Percentiles rank a stretch among this genome's conserved stretches.
Evolutionary conservation across 2,797 vertebrate genomes (phyloP).

Genomic region (Aulostomus chinensis): DNA sequence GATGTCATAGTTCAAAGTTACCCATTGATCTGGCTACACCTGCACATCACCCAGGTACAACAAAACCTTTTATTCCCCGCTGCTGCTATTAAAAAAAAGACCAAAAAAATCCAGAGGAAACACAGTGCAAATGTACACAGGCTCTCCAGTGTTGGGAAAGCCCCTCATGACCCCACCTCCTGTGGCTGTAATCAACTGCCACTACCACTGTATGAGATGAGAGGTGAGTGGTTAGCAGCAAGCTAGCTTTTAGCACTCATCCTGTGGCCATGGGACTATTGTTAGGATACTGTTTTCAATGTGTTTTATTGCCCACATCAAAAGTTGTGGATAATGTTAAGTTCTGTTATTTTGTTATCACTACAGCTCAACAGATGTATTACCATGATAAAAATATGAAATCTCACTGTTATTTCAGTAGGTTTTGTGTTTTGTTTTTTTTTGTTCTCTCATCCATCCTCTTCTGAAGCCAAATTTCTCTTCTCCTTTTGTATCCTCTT

Average conservation of each 20-base stretch:
- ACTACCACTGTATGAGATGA: slow-evolving; percentile 56
- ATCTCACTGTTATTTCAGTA: too few species aligned
- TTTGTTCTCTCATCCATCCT: too few species aligned
- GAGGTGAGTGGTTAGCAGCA: slow-evolving; percentile 45
- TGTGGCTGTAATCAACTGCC: slow-evolving; percentile 55
- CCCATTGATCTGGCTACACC: not conserved
- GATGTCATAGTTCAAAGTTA: not conserved
- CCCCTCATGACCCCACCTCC: slow-evolving; percentile 57
- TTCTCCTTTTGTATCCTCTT: too few species aligned
- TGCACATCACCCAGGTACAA: not conserved
- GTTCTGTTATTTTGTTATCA: too few species aligned
- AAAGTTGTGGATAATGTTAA: too few species aligned
- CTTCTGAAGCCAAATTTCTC: too few species aligned
- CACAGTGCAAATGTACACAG: slow-evolving; percentile 35
- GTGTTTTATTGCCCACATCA: too few species aligned
- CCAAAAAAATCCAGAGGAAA: not conserved
- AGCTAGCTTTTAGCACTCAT: slow-evolving; percentile 25
- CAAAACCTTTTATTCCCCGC: not conserved
- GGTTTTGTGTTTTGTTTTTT: too few species aligned
- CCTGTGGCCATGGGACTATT: slow-evolving; percentile 16
- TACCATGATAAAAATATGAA: too few species aligned
- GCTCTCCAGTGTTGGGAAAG: slow-evolving; percentile 68
- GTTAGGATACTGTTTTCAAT: not conserved
- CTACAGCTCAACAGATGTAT: too few species aligned
- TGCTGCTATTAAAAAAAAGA: not conserved